Percentiles rank a stretch among this genome's conserved stretches.
phyloP scores from a whole-genome alignment of 2,888 invertebrate genomes.

The Archaeoteleia sp. region DNA sequence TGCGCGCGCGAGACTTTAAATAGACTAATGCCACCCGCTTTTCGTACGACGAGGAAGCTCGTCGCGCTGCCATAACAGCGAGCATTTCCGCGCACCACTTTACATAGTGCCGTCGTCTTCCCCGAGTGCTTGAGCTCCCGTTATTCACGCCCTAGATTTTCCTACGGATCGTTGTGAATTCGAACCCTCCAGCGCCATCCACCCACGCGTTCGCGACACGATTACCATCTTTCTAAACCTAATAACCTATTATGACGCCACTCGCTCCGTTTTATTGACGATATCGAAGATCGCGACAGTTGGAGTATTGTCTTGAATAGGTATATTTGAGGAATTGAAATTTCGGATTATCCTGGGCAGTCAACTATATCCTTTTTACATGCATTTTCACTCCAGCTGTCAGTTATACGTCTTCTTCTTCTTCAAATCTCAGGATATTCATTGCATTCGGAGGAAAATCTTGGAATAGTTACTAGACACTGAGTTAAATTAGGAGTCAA shows the following conservation, averaged over 20 bases:
- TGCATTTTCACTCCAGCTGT: too few relatives aligned
- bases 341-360: too few relatives aligned
- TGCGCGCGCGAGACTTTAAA: slow-evolving; percentile 28
- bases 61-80: slow-evolving; percentile 32
- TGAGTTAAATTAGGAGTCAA: too few relatives aligned
- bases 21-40: slow-evolving; percentile 40
- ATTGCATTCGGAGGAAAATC: too few relatives aligned
- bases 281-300: not conserved
- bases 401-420: too few relatives aligned
- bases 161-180: not conserved
- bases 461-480: too few relatives aligned
- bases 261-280: not conserved
- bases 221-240: slow-evolving; percentile 8
- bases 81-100: slow-evolving; percentile 31
- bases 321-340: too few relatives aligned
- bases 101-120: slow-evolving; percentile 28
- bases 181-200: slow-evolving; percentile 1
- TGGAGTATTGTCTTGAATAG: not conserved
- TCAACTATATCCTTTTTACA: too few relatives aligned
- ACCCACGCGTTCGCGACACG: slow-evolving; percentile 1
- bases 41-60: slow-evolving; percentile 7
- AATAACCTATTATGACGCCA: not conserved
- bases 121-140: slow-evolving; percentile 10
- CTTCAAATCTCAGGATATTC: too few relatives aligned
- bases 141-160: slow-evolving; percentile 5